Base-by-base conservation (phyloP, 2,797 vertebrate genomes). In the Miichthys miiuy region DNA sequence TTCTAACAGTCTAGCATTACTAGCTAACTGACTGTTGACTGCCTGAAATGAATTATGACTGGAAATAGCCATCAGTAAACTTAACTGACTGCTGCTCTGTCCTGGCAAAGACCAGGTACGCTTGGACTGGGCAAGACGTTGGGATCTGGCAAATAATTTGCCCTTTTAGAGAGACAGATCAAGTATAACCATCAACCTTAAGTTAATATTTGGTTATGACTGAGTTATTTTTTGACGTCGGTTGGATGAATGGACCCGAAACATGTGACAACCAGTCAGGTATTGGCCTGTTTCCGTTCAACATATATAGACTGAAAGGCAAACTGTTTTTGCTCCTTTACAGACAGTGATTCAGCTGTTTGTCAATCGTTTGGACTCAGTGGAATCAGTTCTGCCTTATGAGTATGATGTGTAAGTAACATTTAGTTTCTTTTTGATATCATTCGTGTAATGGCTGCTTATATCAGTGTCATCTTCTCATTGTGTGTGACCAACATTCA, bases 381-480 rank as follows among this genome's bases (percentile, higher is more conserved):
- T 97, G 47, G 96, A 98, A 87, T 98, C 97, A 1, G 96, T 97
- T 50, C 89, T 98, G 42, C 96, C 96, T 0, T 98, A 97, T 20
- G 97, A 97, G 70, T 98, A 98, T 76, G 96, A 98, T 48, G 94
- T 93, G 96, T 99, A 94, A 97, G 97, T 98, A 84, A 2, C 10
- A 6, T 48, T 55, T 56, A 2, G 1, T 44, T 25, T 48, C 2
- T 9, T 20, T 0, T 51, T 57, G 0, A 30, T 56, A 8, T 9
- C 8, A 25, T 60, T 60, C 25, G 8, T 69, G 10, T 44, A 17
- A 23, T 23, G 9, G 51, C 1, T 55, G 8, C 4, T 44, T 62
- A 1, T n/a, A 2, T 46, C 14, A 13, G 2, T 25, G 13, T 14
- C 6, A n/a, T 66, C 0, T 4, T 50, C 1, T 71, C 2, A 68